These are phyloP conservation scores for Pseudomyrmex dendroicus DNA, from an alignment of 1,140 invertebrate species.

Conservation along the genomic window DNA sequence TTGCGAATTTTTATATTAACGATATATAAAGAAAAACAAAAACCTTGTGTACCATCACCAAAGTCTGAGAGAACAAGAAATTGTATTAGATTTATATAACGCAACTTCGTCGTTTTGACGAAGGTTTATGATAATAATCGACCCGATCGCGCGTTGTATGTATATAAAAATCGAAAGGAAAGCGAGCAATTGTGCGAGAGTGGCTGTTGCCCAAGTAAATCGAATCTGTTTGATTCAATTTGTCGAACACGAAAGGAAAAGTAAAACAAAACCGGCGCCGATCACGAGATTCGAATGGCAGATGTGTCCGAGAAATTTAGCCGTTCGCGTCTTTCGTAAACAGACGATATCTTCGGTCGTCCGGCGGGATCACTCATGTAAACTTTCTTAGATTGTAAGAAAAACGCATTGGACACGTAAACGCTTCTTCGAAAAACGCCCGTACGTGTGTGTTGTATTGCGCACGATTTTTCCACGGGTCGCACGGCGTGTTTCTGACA, in stretches of 20 bases:
- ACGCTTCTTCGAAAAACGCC: conserved; percentile 58
- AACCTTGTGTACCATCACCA: conserved; percentile 5
- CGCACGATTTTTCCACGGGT: conserved; percentile 25
- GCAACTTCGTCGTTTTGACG: conserved; percentile 3
- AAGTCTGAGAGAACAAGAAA: conserved; percentile 1
- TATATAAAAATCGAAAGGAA: neutral
- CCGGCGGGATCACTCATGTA: neutral
- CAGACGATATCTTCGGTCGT: no score
- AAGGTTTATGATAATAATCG: neutral
- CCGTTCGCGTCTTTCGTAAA: no score
- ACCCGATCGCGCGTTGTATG: neutral
- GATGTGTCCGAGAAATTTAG: no score
- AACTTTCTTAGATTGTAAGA: conserved; percentile 45
- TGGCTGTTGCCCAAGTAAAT: no score
- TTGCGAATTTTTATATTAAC: conserved; percentile 41
- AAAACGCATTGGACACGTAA: conserved; percentile 33
- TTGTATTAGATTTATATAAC: neutral
- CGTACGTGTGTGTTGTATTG: conserved; percentile 20
- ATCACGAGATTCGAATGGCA: no score
- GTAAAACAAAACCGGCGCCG: neutral
- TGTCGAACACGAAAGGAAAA: no score
- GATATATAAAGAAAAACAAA: neutral
- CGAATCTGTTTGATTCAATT: no score
- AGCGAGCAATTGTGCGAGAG: no score
- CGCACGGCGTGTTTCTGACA: conserved; percentile 47